These are phyloP conservation scores for Myripristis jacobus DNA, from an alignment of 2,797 vertebrate genomes.

Conservation along the genomic window DNA sequence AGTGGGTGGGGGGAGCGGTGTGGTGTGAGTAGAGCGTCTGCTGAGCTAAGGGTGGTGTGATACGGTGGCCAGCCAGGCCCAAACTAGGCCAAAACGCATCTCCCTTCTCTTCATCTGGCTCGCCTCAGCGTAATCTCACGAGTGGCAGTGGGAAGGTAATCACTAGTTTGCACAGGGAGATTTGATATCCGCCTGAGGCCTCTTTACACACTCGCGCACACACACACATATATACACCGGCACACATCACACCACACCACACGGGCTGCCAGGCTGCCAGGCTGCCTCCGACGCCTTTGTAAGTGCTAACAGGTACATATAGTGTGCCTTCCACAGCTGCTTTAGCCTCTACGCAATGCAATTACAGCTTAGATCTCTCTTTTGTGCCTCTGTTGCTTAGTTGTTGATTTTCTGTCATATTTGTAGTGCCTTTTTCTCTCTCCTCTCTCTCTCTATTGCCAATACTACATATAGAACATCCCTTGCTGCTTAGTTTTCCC, in stretches of 20 bases:
- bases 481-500: neutral
- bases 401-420: too few relatives aligned
- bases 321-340: constrained; percentile 46
- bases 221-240: constrained; percentile 21
- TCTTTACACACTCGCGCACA: constrained; percentile 42
- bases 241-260: constrained; percentile 35
- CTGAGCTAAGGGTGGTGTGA: constrained; percentile 87
- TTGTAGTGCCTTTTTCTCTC: neutral
- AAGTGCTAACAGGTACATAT: constrained; percentile 56
- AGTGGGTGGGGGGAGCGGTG: constrained; percentile 61
- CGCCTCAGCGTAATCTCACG: constrained; percentile 86
- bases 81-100: constrained; percentile 76
- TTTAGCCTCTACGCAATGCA: constrained; percentile 37
- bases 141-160: constrained; percentile 77
- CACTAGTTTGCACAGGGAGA: constrained; percentile 74
- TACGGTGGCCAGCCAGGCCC: constrained; percentile 85
- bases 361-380: constrained; percentile 5
- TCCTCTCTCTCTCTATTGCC: neutral
- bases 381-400: constrained; percentile 3
- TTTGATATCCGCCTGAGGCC: constrained; percentile 70
- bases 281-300: constrained; percentile 51
- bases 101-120: constrained; percentile 70
- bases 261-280: constrained; percentile 34
- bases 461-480: neutral
- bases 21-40: constrained; percentile 77